Percentiles rank a stretch among this genome's conserved stretches.
phyloP scores from a whole-genome alignment of 2,888 invertebrate species.

The Norana najaformis region DNA sequence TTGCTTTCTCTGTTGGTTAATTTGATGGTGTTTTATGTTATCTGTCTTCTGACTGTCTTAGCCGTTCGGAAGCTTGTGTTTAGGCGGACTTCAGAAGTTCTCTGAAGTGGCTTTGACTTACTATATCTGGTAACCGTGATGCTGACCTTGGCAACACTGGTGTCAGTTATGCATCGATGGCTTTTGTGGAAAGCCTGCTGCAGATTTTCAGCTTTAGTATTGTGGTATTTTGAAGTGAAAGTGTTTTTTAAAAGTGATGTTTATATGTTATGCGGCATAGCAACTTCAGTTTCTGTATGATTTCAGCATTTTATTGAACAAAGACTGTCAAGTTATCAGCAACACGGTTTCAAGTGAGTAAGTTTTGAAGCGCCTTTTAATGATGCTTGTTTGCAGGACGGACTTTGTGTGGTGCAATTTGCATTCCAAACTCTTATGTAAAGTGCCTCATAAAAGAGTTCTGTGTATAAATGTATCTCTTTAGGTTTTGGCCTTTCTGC shows the following conservation, averaged over 20 bases:
- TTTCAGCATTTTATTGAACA: background rate
- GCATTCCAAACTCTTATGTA: constrained; percentile 5
- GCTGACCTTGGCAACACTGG: background rate
- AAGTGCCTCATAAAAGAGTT: background rate
- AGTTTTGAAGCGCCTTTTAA: background rate
- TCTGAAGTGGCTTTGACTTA: background rate
- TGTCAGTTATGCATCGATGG: background rate
- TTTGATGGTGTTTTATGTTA: background rate
- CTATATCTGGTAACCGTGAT: background rate
- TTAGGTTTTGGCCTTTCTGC: background rate
- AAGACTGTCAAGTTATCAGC: background rate
- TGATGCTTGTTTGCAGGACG: background rate
- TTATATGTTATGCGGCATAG: background rate
- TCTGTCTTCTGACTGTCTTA: background rate
- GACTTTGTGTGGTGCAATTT: background rate
- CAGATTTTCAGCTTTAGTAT: background rate
- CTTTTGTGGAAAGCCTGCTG: background rate
- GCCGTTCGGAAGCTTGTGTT: background rate
- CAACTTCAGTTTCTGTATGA: background rate
- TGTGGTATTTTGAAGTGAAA: background rate
- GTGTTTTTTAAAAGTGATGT: background rate
- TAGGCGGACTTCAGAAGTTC: background rate
- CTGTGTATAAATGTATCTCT: background rate
- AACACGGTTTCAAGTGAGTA: background rate
- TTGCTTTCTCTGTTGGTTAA: background rate